These are phyloP conservation scores for Clarias fuscus DNA, from an alignment of 2,797 vertebrate genomes.

Conservation along the genomic window DNA sequence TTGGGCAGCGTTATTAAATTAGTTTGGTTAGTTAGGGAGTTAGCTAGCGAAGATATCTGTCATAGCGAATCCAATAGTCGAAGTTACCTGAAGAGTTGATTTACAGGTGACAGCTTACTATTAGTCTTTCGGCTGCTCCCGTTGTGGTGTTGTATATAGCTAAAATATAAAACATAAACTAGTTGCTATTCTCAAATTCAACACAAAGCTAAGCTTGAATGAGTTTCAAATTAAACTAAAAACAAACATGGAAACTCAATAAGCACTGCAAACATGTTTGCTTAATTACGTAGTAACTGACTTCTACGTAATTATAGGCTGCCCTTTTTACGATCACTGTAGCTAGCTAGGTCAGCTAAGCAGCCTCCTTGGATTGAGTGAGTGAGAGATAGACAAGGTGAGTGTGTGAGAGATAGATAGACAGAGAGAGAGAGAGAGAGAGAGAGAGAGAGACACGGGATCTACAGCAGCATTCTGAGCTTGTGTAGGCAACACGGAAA, in stretches of 20 bases:
- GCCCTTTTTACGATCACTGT: background rate
- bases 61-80: background rate
- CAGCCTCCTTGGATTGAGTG: conserved; percentile 23
- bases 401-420: background rate
- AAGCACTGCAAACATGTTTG: background rate
- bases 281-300: background rate
- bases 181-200: background rate
- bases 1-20: background rate
- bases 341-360: background rate
- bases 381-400: conserved; percentile 16
- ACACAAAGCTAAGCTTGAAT: background rate
- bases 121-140: no score
- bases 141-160: background rate
- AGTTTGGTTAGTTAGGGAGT: background rate
- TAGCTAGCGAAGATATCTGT: background rate
- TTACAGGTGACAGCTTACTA: background rate
- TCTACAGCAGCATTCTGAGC: conserved; percentile 17
- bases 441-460: background rate
- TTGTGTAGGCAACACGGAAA: conserved; percentile 1
- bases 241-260: background rate
- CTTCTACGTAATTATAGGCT: background rate
- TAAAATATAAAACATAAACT: background rate
- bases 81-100: background rate
- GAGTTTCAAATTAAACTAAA: background rate
- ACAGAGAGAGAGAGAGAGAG: no score